These are phyloP conservation scores for Pachyramphus minor DNA, from an alignment of 2,113 vertebrate genomes.

Conservation along the genomic window DNA sequence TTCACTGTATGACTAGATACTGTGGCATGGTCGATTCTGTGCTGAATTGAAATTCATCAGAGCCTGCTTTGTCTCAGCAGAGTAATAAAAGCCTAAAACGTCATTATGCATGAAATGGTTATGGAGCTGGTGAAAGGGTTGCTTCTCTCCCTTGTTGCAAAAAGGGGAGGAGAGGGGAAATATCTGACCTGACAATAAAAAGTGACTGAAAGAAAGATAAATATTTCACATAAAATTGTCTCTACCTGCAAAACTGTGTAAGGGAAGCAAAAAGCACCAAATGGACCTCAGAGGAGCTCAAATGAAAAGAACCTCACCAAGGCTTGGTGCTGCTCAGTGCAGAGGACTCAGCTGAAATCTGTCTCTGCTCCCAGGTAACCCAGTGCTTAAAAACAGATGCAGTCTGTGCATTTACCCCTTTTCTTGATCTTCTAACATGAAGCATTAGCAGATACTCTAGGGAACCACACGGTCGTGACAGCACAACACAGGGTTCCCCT, in stretches of 20 bases:
- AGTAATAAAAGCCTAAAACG: slow-evolving; percentile 73
- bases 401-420: neutral
- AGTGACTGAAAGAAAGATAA: neutral
- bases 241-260: neutral
- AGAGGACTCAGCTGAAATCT: neutral
- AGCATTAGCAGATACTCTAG: neutral
- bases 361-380: neutral
- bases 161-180: neutral
- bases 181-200: slow-evolving; percentile 21
- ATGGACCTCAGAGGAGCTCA: neutral
- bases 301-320: neutral
- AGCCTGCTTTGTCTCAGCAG: slow-evolving; percentile 64
- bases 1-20: slow-evolving; percentile 28
- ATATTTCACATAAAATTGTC: neutral
- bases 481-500: neutral
- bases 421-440: neutral
- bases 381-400: neutral
- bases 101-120: slow-evolving; percentile 74
- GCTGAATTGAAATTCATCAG: slow-evolving; percentile 73
- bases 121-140: slow-evolving; percentile 27
- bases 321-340: neutral
- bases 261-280: neutral
- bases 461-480: neutral
- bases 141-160: neutral
- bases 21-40: slow-evolving; percentile 25